Conservation (phyloP, 2,113 vertebrate species). For the Ahaetulla prasina region DNA sequence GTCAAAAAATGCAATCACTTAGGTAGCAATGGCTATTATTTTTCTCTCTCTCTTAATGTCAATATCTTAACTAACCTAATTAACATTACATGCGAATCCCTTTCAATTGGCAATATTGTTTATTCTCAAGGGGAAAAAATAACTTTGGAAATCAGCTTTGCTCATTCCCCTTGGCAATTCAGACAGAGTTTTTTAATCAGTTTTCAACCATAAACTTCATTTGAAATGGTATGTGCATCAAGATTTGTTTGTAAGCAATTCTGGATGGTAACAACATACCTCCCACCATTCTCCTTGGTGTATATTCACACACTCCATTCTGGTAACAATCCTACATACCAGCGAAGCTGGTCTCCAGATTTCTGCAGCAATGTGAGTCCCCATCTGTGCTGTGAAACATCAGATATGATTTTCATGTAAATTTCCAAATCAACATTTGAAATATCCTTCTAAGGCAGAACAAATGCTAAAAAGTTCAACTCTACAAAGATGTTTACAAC, state of each 20-base stretch:
- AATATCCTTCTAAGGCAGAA: not conserved
- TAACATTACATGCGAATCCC: not conserved
- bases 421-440: not conserved
- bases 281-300: not conserved
- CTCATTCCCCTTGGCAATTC: not conserved
- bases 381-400: not conserved
- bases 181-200: not conserved
- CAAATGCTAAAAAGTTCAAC: not conserved
- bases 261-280: not conserved
- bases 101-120: not conserved
- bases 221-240: not conserved
- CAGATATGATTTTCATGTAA: not conserved
- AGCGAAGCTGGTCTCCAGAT: not conserved
- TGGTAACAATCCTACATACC: not conserved
- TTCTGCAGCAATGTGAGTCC: not conserved
- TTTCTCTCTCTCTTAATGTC: not conserved
- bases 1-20: not conserved
- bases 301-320: not conserved
- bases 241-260: not conserved
- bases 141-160: not conserved
- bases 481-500: not conserved
- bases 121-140: not conserved
- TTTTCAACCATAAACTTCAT: not conserved
- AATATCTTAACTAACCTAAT: not conserved
- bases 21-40: not conserved